Base-by-base conservation (phyloP, 2,888 invertebrate genomes). In the Thecocarcelia acutangulata region DNA sequence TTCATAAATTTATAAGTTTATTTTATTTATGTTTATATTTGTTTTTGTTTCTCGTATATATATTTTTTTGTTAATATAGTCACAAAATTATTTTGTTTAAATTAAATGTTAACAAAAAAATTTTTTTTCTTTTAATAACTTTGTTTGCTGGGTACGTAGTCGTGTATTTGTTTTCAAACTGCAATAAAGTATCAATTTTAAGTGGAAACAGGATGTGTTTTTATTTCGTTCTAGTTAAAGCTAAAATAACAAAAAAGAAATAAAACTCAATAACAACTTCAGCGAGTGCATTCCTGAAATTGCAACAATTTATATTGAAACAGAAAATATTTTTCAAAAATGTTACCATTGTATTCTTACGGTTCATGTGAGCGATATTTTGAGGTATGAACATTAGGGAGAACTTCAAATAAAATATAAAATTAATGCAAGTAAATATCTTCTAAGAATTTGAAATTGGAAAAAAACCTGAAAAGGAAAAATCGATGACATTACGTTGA, bases 161-260 rank as follows among this genome's bases (percentile, higher is more conserved):
- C 3, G 15, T 28, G 11, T n/a, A 1, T 64, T 21, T 15, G 56
- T 40, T 37, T 50, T 21, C 17, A n/a, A 61, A 58, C 54, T 46
- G 52, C 52, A 64, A 70, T 54, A 64, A 70, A 75, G 54, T 75
- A 70, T 70, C 64, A 28, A 59, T 66, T 33, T 59, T 52, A 59
- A 80, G 44, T 11, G 58, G 58, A 75, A 80, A 64, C 58, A 70
- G 63, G 44, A 69, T 70, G 19, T 64, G 21, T 44, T 50, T 58
- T 58, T 37, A 56, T 69, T 56, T 21, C 56, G 37, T 77, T 70
- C 61, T 52, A 61, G 19, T 50, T 56, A 63, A 17, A 61, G 2
- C 11, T 46, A 40, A 70, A 70, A 17, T n/a, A n/a, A n/a, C n/a
- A 9, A 50, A 4, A 46, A n/a, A 33, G 15, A 24, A 11, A 17